Evolutionary conservation across 1,140 invertebrate species (phyloP), one percentile per base, ranked within the genome.

Genomic region (Drosophila baimaii): DNA sequence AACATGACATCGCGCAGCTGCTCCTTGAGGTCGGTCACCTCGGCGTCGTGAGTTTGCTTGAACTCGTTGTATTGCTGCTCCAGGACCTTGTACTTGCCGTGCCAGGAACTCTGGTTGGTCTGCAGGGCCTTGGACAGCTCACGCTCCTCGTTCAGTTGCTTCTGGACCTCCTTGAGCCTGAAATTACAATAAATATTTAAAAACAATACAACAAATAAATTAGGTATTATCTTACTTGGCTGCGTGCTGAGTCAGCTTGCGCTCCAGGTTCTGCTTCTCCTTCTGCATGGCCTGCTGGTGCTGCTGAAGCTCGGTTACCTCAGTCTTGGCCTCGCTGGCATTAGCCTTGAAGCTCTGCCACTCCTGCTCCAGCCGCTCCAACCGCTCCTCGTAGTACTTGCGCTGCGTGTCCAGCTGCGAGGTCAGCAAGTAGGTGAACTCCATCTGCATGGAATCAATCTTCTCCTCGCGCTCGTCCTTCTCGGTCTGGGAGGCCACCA

Each of bases 391-490:
- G 93, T 98, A 99, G 93, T 97, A 98, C 46, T 95, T 94, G 12
- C 98, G 93, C 92, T 99, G 99, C 15, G 96, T 96, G 92, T 99
- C 98, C 17, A 99, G 93, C 92, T 99, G 99, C 49, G 97, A 98
- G 9, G 98, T 99, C n/a, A 99, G 93, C 49, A 99, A 93, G 93
- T 99, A 99, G 0, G 98, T 98, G 85, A 99, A 99, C 93, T 99
- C 98, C 61, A 99, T 93, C 91, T 98, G 97, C 46, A 99, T 95
- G 0, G 97, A 96, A 92, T 99, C 97, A 19, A 98, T 93, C 93
- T 99, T 99, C 79, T 98, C 98, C 76, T 97, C 96, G 37, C 93
- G 93, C 61, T 95, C 94, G 7, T 93, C 93, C 23, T 93, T 94
- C 13, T 93, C 93, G 1, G 93, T 92, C 56, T 93, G 93, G 0